Percentiles rank a stretch among this genome's conserved stretches.
These are phyloP conservation scores for Burhinus bistriatus DNA, from an alignment of 2,113 vertebrate genomes.

Conservation along the genomic window DNA sequence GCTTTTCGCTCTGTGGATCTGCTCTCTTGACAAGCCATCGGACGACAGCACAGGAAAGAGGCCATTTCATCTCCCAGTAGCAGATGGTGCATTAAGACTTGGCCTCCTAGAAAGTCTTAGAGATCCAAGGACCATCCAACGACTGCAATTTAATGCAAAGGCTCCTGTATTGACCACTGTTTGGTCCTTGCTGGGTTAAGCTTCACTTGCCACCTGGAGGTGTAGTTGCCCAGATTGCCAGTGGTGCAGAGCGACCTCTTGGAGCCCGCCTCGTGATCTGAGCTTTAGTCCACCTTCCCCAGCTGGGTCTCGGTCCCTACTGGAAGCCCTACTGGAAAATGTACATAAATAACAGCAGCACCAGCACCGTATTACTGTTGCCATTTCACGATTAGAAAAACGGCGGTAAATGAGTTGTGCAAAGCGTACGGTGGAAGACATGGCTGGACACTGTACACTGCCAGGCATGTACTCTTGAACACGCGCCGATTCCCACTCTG, in stretches of 20 bases:
- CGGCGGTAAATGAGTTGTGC: not conserved
- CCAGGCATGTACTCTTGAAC: not conserved
- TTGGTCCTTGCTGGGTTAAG: not conserved
- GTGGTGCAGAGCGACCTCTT: not conserved
- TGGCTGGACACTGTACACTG: rapidly evolving
- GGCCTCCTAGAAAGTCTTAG: not conserved
- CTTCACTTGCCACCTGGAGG: not conserved
- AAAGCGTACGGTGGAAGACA: not conserved
- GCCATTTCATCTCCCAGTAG: conserved; percentile 7
- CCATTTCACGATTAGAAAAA: not conserved
- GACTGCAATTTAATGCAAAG: not conserved
- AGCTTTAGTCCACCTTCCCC: not conserved
- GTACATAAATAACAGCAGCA: not conserved
- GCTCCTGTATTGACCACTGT: not conserved
- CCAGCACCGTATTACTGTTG: not conserved
- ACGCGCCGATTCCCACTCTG: rapidly evolving
- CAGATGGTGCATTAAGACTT: not conserved
- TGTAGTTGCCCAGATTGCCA: not conserved
- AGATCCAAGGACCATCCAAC: rapidly evolving
- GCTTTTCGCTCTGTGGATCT: not conserved
- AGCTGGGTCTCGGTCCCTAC: not conserved
- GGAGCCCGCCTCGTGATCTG: rapidly evolving
- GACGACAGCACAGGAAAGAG: not conserved
- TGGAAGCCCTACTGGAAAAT: not conserved
- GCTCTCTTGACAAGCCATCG: not conserved